phyloP scores from a whole-genome alignment of 2,113 vertebrate species.

The Lathamus discolor region DNA sequence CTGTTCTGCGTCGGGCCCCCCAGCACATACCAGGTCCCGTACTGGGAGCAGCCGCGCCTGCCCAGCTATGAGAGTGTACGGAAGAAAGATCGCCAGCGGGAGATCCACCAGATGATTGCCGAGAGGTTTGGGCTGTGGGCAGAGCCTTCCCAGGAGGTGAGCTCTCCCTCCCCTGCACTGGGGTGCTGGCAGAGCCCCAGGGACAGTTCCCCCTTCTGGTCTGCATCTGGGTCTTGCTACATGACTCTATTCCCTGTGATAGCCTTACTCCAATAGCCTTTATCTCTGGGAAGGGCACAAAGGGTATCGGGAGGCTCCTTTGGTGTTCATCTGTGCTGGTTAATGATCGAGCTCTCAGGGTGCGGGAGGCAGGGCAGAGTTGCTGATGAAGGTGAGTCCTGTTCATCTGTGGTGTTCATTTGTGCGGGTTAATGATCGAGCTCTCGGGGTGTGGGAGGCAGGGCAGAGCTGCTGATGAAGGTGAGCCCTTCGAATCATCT shows the following conservation, averaged over 20 bases:
- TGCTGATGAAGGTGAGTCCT: not conserved
- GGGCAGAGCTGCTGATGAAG: not conserved
- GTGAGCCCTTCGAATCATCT: not conserved
- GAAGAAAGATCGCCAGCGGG: slow-evolving; percentile 83
- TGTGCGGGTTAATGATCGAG: slow-evolving; percentile 45
- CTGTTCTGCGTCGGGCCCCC: slow-evolving; percentile 78
- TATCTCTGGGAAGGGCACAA: slow-evolving; percentile 32
- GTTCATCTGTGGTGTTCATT: not conserved
- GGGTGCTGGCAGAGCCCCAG: not conserved
- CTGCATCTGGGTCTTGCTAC: not conserved
- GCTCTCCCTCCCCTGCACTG: not conserved
- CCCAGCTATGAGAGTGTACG: slow-evolving; percentile 82
- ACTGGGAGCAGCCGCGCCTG: slow-evolving; percentile 70
- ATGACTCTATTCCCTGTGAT: slow-evolving; percentile 28
- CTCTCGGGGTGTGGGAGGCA: not conserved
- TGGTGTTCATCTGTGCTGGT: slow-evolving; percentile 1
- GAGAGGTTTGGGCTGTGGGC: slow-evolving; percentile 81
- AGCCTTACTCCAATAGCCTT: not conserved
- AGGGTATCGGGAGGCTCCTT: not conserved
- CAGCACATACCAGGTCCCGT: slow-evolving; percentile 73
- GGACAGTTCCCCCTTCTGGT: not conserved
- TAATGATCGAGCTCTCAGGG: slow-evolving; percentile 21
- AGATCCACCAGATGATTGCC: slow-evolving; percentile 84
- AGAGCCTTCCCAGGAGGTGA: slow-evolving; percentile 77
- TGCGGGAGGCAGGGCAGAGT: not conserved